Base-by-base conservation (phyloP, 64 coral and sea anemone species). In the Orbicella faveolata region DNA sequence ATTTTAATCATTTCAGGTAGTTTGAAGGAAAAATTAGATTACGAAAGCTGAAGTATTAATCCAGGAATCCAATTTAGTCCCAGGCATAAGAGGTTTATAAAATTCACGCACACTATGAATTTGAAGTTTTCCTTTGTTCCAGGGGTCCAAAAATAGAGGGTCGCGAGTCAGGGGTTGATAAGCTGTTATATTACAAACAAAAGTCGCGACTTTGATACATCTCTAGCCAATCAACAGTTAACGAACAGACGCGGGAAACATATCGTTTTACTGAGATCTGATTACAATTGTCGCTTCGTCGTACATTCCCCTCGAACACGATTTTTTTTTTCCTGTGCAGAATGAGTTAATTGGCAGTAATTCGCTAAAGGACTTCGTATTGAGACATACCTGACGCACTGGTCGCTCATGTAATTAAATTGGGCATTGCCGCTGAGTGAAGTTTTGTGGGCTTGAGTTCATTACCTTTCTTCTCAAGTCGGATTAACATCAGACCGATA, bases 171-270 rank as follows among this genome's bases (percentile, higher is more conserved):
- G 6, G 19, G 35, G 81, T 67, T 4, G 20, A 67, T 83, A 83
- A 83, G 34, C 81, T 83, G 61, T 83, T 68, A 83, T 83, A 12
- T n/a, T 51, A 85, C 12, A 14, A 23, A 51, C 21, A 2, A 73
- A 67, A 84, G 61, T 34, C 19, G 2, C 68, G 36, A 23, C 9
- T 52, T 73, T 68, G 64, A 69, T 72, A 85, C 41, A 13, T 52
- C 11, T 6, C 39, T 62, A 33, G 21, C 65, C 82, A 85, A 73
- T 85, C 81, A 68, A 0, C 30, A 23, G 2, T 69, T 83, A 18
- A 68, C 34, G 6, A 55, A 19, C 16, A 83, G 36, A 23, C 33
- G 63, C 61, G 11, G 61, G n/a, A 44, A 68, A 68, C 44, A 51
- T 44, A 68, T 68, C 81, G 59, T 63, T 20, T 83, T 69, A 7